Percentiles rank a stretch among this genome's conserved stretches.
These are phyloP conservation scores for Alviniconcha marisindica DNA, from an alignment of 1,140 invertebrate genomes.

Conservation along the genomic window DNA sequence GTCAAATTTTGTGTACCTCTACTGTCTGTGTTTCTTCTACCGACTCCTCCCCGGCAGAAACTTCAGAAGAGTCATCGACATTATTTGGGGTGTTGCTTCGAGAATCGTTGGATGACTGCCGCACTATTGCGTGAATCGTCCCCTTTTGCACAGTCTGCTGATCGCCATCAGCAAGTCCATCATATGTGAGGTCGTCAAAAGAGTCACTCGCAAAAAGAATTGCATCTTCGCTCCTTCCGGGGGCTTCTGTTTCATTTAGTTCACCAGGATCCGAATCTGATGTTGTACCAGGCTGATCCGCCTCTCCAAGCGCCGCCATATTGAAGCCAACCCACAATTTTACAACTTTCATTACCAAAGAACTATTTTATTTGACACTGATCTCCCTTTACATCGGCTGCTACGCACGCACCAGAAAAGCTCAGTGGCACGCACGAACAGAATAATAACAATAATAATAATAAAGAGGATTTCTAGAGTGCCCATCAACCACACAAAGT, in stretches of 20 bases:
- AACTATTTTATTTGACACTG: not conserved
- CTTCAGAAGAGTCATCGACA: constrained; percentile 47
- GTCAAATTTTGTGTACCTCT: no score
- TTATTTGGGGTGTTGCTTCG: constrained; percentile 41
- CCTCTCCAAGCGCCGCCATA: constrained; percentile 61
- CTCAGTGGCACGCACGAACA: no score
- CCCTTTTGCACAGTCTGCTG: constrained; percentile 44
- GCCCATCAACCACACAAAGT: no score
- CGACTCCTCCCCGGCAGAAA: constrained; percentile 61
- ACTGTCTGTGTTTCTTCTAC: constrained; percentile 52
- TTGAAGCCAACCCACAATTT: constrained; percentile 29
- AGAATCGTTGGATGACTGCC: constrained; percentile 48
- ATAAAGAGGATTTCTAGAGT: no score
- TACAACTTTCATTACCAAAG: not conserved
- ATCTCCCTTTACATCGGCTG: constrained; percentile 13
- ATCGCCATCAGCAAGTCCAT: constrained; percentile 43
- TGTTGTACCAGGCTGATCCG: constrained; percentile 55
- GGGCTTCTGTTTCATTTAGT: constrained; percentile 60
- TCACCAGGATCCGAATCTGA: constrained; percentile 60
- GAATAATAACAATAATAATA: no score
- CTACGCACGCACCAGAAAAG: no score
- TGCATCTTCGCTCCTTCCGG: constrained; percentile 51
- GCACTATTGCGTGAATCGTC: constrained; percentile 61
- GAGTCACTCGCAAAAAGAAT: constrained; percentile 60
- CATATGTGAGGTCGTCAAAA: constrained; percentile 58